These are phyloP conservation scores for Heliangelus exortis DNA, from an alignment of 2,797 vertebrate genomes.

Conservation along the genomic window DNA sequence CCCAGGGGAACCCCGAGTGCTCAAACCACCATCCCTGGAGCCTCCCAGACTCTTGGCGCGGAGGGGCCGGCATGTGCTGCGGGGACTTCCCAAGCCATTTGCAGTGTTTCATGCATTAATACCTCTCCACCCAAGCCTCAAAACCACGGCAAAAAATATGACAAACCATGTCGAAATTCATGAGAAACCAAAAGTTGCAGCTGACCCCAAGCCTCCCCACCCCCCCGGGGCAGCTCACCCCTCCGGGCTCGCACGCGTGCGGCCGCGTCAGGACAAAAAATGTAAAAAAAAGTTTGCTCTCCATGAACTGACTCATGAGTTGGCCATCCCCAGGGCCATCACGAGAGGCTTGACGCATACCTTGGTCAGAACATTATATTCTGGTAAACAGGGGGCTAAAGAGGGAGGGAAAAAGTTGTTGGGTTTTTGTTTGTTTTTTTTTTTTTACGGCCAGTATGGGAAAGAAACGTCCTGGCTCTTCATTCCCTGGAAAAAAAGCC, in stretches of 20 bases:
- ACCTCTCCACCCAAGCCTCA: background rate
- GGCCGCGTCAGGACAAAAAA: background rate
- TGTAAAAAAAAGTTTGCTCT: background rate
- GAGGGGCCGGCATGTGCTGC: background rate
- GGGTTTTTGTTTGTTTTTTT: background rate
- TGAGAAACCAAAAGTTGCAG: background rate
- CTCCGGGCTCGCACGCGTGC: background rate
- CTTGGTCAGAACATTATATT: background rate
- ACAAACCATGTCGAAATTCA: background rate
- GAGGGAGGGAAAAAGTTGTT: background rate
- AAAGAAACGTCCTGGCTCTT: background rate
- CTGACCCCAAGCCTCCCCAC: background rate
- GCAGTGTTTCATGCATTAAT: background rate
- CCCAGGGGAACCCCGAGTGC: background rate
- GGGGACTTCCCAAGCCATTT: background rate
- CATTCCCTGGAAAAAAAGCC: background rate
- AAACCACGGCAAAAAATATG: background rate
- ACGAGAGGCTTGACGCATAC: background rate
- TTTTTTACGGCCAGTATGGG: background rate
- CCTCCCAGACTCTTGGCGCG: background rate
- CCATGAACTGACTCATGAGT: slow-evolving; percentile 1
- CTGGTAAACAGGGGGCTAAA: background rate
- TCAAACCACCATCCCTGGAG: background rate
- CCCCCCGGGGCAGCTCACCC: background rate
- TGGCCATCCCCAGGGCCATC: background rate